Percentiles rank a stretch among this genome's conserved stretches.
These are phyloP conservation scores for Polydrusus cervinus DNA, from an alignment of 2,888 invertebrate species.

Conservation along the genomic window DNA sequence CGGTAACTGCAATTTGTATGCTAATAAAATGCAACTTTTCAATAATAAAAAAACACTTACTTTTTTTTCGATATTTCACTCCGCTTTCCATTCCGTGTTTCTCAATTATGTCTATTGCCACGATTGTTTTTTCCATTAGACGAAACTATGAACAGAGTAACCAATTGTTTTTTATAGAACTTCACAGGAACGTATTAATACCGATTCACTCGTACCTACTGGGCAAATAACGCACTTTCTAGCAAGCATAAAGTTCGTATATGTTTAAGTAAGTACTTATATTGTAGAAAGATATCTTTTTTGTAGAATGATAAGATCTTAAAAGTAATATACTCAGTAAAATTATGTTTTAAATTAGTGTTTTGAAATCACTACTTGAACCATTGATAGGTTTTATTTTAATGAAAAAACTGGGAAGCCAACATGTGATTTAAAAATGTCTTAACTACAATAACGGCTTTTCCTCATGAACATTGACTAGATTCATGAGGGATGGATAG, in stretches of 20 bases:
- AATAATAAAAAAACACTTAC: constrained; percentile 8
- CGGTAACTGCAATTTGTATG: no score
- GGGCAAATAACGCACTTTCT: constrained; percentile 1
- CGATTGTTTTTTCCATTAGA: constrained; percentile 6
- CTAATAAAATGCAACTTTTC: neutral
- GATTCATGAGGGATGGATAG: no score
- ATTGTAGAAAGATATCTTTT: constrained; percentile 5
- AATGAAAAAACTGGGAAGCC: no score
- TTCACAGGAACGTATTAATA: neutral
- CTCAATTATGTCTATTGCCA: neutral
- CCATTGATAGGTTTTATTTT: no score
- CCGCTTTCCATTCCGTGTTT: neutral
- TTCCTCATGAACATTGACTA: no score
- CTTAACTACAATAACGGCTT: no score
- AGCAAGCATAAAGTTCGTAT: neutral
- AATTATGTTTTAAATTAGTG: neutral
- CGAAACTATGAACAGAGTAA: neutral
- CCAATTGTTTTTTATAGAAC: neutral
- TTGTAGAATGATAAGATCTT: constrained; percentile 1
- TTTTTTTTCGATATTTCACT: neutral
- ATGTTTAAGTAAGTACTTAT: neutral
- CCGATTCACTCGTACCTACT: neutral
- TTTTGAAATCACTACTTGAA: constrained; percentile 3
- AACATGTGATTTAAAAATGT: no score
- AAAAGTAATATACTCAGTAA: neutral